Percentiles rank a stretch among this genome's conserved stretches.
Evolutionary conservation across 2,797 vertebrate genomes (phyloP).

Genomic region (Hoplostethus mediterraneus): DNA sequence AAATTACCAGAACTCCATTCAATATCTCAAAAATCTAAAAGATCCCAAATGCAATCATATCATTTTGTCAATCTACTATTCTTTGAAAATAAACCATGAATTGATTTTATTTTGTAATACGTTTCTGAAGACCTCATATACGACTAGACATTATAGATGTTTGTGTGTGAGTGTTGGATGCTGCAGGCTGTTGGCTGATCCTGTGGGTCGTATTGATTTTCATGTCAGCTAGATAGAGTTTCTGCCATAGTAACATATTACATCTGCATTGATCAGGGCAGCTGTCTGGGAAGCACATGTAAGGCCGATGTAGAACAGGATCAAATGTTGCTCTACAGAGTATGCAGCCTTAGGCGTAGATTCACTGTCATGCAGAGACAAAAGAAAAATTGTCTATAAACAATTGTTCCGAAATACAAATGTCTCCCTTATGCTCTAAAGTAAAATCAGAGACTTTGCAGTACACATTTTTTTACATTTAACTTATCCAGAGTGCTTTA

Average conservation of each 20-base stretch:
- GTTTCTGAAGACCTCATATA: no score
- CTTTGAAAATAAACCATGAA: no score
- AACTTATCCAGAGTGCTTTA: no score
- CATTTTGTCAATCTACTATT: no score
- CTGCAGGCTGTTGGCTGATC: conserved; percentile 39
- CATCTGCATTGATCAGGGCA: conserved; percentile 64
- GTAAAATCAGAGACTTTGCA: not conserved
- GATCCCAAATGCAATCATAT: no score
- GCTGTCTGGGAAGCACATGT: conserved; percentile 41
- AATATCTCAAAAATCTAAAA: no score
- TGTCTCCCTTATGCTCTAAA: no score
- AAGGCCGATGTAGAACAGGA: conserved; percentile 27
- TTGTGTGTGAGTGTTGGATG: conserved; percentile 32
- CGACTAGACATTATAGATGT: no score
- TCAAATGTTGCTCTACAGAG: conserved; percentile 5
- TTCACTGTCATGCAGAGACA: conserved; percentile 5
- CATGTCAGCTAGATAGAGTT: conserved; percentile 53
- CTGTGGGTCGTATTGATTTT: conserved; percentile 63
- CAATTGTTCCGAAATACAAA: no score
- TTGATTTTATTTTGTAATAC: not conserved
- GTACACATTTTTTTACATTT: not conserved
- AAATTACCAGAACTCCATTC: no score
- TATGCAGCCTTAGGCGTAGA: conserved; percentile 10
- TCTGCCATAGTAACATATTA: conserved; percentile 69
- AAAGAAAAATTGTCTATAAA: not conserved